Base-by-base conservation (phyloP, 2,888 invertebrate species). In the Caenorhabditis angaria region DNA sequence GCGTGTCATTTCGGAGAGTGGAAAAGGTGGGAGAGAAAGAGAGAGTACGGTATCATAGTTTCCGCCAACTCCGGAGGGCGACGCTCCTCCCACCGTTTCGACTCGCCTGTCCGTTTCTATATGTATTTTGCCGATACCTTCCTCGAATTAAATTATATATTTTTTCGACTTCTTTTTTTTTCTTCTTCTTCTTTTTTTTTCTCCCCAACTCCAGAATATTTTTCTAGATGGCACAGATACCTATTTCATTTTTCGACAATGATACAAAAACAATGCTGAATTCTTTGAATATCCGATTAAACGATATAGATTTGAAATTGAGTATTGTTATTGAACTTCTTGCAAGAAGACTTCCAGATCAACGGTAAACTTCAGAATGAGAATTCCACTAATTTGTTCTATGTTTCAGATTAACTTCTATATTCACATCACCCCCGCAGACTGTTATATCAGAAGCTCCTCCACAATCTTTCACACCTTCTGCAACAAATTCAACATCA, bases 261-360 rank as follows among this genome's bases (percentile, higher is more conserved):
- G 85, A 86, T 50, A 78, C 82, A 18, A 83, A 83, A 64, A 60
- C 77, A 2, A 74, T 85, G 56, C 67, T 87, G 29, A 84, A 77
- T 59, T 77, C 77, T 18, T 78, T 87, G 62, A 83, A 78, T 68
- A 71, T 76, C 0, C 78, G 84, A 18, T 65, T 87, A 25, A 83
- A 83, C 59, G 86, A 86, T 55, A 83, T 87, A 63, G 87, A 87
- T 66, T 77, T 82, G 25, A 86, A 86, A 68, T 65, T 86, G 66
- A 73, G 76, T 29, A 76, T 85, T 47, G 80, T 85, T 8, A 54
- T 83, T 51, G 84, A 85, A 54, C 66, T 83, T 12, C 69, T 85
- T 14, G 78, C 83, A 6, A 83, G 81, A 10, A 61, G 82, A n/a
- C 55, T 81, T 14, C 81, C 80, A 0, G 81, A 82, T 57, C 81